Evolutionary conservation across 2,888 invertebrate genomes (phyloP), one percentile per base, ranked within the genome.

Genomic region (Hylaea fasciaria): DNA sequence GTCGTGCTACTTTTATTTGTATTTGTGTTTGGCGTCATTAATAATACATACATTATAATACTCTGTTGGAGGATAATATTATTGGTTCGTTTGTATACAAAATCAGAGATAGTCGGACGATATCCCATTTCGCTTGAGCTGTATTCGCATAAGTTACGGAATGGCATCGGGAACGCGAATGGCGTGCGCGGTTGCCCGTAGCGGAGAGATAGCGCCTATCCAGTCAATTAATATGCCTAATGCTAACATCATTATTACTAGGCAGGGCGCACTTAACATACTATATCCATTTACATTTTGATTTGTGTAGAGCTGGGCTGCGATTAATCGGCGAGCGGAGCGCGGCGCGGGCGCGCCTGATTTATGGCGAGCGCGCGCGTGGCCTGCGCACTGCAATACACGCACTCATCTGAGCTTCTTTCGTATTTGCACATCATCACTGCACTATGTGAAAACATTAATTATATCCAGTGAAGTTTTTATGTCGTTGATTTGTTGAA

Each of bases 231-330:
- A 92, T 91, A 91, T 90, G 89, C 88, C 91, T 92, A 92, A 92
- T 92, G 91, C 91, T 91, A 92, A 92, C 91, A 92, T 92, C 91
- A 91, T 92, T 92, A 92, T 92, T 92, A 91, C 90, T 83, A 84
- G 89, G 83, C 86, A 82, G 80, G 81, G 86, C 85, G 88, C 88
- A 88, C 90, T 91, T 91, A 90, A 87, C 90, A 89, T 90, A 89
- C 87, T 89, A 89, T 91, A 91, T 91, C 89, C 90, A 89, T 91
- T 91, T 91, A 89, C 91, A 90, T 88, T 89, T 90, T 92, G 91
- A 92, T 92, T 92, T 91, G 91, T 91, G 90, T 86, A 82, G 83
- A 85, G 88, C 85, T 85, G 73, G 73, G 77, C 78, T 78, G 86
- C 91, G 89, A 91, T 91, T 91, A 91, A 92, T 91, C 90, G 90